These are phyloP conservation scores for Tetramorium simillimum DNA, from an alignment of 1,140 invertebrate species.

Conservation along the genomic window DNA sequence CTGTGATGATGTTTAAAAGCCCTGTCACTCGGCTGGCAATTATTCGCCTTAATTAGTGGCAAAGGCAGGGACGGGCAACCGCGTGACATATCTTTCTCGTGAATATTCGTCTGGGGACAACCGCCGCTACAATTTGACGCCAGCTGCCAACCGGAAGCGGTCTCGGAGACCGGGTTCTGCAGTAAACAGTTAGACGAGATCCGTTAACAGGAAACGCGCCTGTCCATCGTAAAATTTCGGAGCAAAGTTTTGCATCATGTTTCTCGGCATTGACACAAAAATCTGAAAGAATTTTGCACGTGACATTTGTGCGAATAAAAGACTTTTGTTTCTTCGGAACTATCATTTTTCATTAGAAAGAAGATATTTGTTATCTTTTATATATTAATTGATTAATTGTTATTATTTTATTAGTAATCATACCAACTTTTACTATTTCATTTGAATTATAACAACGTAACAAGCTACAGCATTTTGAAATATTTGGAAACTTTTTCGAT, in stretches of 20 bases:
- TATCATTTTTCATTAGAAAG: not conserved
- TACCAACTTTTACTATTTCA: not conserved
- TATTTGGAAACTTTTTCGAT: not conserved
- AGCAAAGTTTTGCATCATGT: not conserved
- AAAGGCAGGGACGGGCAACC: slow-evolving; percentile 8
- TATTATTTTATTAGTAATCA: not conserved
- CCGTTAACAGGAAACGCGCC: slow-evolving; percentile 40
- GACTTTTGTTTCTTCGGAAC: not conserved
- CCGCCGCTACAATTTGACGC: slow-evolving; percentile 66
- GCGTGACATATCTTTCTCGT: slow-evolving; percentile 56
- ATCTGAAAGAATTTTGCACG: not conserved
- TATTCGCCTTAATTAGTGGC: slow-evolving; percentile 53
- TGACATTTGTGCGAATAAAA: not conserved
- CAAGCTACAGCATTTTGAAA: not conserved
- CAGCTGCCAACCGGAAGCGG: slow-evolving; percentile 67
- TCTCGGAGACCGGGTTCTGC: slow-evolving; percentile 53
- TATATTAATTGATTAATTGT: not conserved
- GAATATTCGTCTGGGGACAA: slow-evolving; percentile 56
- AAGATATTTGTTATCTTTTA: not conserved
- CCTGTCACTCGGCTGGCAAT: slow-evolving; percentile 27
- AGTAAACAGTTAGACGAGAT: slow-evolving; percentile 60
- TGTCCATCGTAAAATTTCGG: slow-evolving; percentile 50
- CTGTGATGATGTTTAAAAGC: slow-evolving; percentile 41
- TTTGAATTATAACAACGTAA: not conserved
- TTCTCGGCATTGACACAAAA: slow-evolving; percentile 16